Evolutionary conservation across 2,888 invertebrate species (phyloP).

Genomic region (Drosophila yooni): DNA sequence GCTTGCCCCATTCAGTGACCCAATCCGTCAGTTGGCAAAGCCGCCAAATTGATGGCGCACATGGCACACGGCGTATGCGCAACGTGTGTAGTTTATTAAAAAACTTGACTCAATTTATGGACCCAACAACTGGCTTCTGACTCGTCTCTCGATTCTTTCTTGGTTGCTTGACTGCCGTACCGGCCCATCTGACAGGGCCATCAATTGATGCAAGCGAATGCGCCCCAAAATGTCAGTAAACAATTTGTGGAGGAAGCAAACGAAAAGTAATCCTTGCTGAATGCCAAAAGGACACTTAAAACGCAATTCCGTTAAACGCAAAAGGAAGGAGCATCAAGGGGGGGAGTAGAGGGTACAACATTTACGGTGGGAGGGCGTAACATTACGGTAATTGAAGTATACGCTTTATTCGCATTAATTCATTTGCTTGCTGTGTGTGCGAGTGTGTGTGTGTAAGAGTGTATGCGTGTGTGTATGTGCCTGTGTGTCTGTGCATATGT

Average conservation of each 20-base stretch:
- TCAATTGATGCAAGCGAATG: conserved; percentile 72
- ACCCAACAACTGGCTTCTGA: not conserved
- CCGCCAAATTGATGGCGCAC: conserved; percentile 57
- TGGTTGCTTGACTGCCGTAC: not conserved
- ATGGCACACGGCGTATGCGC: conserved; percentile 64
- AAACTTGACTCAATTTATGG: conserved; percentile 73
- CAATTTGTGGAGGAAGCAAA: conserved; percentile 49
- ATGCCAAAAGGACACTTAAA: conserved; percentile 53
- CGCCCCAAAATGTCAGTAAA: conserved; percentile 68
- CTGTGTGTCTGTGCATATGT: conserved; percentile 12
- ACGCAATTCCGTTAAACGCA: conserved; percentile 76
- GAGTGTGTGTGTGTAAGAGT: too few relatives aligned
- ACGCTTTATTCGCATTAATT: conserved; percentile 52
- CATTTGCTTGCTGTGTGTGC: conserved; percentile 11
- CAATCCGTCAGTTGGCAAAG: conserved; percentile 13
- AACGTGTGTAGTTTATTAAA: conserved; percentile 73
- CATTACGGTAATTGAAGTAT: conserved; percentile 59
- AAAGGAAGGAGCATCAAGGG: not conserved
- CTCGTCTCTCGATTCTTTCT: not conserved
- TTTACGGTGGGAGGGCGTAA: conserved; percentile 15
- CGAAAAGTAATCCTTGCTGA: conserved; percentile 15
- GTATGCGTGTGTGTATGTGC: not conserved
- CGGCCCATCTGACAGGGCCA: conserved; percentile 49
- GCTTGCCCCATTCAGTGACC: conserved; percentile 1
- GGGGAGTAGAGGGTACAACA: conserved; percentile 12